These are phyloP conservation scores for Cryptocephalus primarius DNA, from an alignment of 2,888 invertebrate genomes.

Conservation along the genomic window DNA sequence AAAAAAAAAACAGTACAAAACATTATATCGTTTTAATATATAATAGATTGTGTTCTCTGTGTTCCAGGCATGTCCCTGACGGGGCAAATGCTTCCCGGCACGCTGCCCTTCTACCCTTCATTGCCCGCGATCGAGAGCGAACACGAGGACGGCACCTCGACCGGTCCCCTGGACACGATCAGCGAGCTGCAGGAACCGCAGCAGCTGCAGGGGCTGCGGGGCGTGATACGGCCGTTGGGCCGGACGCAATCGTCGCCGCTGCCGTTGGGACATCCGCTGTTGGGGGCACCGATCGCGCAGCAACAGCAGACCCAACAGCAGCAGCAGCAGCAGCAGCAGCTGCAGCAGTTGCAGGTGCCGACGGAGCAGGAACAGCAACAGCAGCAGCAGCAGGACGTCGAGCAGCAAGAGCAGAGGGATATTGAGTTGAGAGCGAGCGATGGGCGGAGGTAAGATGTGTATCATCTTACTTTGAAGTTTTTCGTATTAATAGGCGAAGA, in stretches of 20 bases:
- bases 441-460: slow-evolving; percentile 30
- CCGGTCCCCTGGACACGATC: slow-evolving; percentile 35
- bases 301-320: slow-evolving; percentile 43
- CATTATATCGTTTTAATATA: no score
- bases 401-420: slow-evolving; percentile 36
- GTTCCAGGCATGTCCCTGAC: slow-evolving; percentile 45
- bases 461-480: not conserved
- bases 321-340: slow-evolving; percentile 38
- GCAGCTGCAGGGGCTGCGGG: slow-evolving; percentile 18
- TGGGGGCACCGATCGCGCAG: slow-evolving; percentile 35
- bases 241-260: slow-evolving; percentile 91
- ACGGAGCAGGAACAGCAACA: slow-evolving; percentile 79
- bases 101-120: slow-evolving; percentile 61
- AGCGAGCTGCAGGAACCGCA: slow-evolving; percentile 31
- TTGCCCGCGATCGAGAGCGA: slow-evolving; percentile 47
- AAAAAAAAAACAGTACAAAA: no score
- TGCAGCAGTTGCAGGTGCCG: slow-evolving; percentile 63
- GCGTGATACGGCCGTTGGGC: slow-evolving; percentile 60
- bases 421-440: slow-evolving; percentile 37
- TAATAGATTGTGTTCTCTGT: no score
- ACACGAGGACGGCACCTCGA: slow-evolving; percentile 38
- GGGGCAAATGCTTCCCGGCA: slow-evolving; percentile 55
- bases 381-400: slow-evolving; percentile 51
- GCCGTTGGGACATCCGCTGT: slow-evolving; percentile 80
- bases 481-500: not conserved